Evolutionary conservation across 1,140 invertebrate species (phyloP), one percentile per base, ranked within the genome.

Genomic region (Brachystomella parvula): DNA sequence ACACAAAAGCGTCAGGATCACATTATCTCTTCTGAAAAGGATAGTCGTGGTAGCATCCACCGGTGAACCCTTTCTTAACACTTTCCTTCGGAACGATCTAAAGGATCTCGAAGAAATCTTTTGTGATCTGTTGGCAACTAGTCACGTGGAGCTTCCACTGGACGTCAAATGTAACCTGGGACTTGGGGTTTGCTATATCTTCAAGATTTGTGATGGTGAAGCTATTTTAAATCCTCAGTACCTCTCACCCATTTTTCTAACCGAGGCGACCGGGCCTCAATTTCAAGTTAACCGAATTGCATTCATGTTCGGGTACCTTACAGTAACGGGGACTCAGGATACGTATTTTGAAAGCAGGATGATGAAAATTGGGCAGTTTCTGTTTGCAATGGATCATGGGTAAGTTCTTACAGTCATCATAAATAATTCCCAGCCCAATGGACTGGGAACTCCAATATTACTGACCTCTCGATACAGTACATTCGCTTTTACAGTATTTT

Each of bases 341-440:
- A 6, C 29, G 3, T 32, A 3, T 3, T 60, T 35, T 12, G 29
- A 32, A 12, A 12, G 17, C 6, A 6, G 29, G 30, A 32, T 60
- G 32, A 9, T 9, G 9, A 3, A 35, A 15, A 58, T 64, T 32
- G 66, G 28, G 12, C 29, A 28, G 24, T 39, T 66, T 64, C 15
- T 68, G 9, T 35, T 68, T 17, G 35, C 26, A 3, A 30, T 68
- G 24, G 62, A 68, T 17, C 66, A 68, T 39, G 66, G 66, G 66
- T 68, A 47, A 64, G 47, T 24, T 19, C 6, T 15, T 56, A 12
- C 6, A 56, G 12, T 28, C 26, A 56, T n/a, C n/a, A n/a, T 9
- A 56, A 9, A n/a, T 56, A 6, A 60, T 12, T 30, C 9, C 28
- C n/a, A n/a, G n/a, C n/a, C n/a, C n/a, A n/a, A n/a, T n/a, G n/a